Conservation (phyloP, 2,113 vertebrate species). For the Neolamprologus brichardi region DNA sequence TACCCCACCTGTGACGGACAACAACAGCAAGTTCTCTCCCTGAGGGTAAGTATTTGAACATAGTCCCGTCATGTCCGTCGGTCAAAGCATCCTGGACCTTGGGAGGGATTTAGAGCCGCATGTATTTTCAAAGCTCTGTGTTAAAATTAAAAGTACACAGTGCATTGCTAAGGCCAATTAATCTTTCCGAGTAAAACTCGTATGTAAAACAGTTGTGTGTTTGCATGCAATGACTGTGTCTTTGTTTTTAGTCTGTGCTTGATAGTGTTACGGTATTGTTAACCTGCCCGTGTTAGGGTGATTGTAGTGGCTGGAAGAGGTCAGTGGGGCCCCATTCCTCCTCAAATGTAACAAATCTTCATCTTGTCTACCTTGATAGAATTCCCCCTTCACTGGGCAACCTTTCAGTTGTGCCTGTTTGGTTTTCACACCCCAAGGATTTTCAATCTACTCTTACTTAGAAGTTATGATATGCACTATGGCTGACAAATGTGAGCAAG, state of each 20-base stretch:
- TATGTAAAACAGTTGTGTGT: not conserved
- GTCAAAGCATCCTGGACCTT: conserved; percentile 31
- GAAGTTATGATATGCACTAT: conserved; percentile 69
- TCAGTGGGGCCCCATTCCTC: conserved; percentile 30
- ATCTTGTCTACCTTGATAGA: conserved; percentile 70
- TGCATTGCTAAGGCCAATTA: not conserved
- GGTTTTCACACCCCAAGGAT: conserved; percentile 69
- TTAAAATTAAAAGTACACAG: not conserved
- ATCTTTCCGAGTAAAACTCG: not conserved
- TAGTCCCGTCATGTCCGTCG: conserved; percentile 19
- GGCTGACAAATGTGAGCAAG: conserved; percentile 43
- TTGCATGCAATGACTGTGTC: not conserved
- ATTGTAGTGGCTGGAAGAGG: conserved; percentile 34
- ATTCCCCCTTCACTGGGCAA: conserved; percentile 65
- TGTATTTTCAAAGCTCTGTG: not conserved
- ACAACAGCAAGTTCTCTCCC: conserved; percentile 51
- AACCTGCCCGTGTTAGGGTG: conserved; percentile 8
- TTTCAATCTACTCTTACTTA: conserved; percentile 69
- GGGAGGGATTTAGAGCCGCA: not conserved
- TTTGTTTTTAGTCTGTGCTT: not conserved
- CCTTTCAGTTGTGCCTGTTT: conserved; percentile 65
- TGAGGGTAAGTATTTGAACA: conserved; percentile 60
- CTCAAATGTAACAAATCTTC: conserved; percentile 68
- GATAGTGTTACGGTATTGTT: not conserved
- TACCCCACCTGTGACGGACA: conserved; percentile 48